These are phyloP conservation scores for Synanthedon vespiformis DNA, from an alignment of 2,888 invertebrate species.

Conservation along the genomic window DNA sequence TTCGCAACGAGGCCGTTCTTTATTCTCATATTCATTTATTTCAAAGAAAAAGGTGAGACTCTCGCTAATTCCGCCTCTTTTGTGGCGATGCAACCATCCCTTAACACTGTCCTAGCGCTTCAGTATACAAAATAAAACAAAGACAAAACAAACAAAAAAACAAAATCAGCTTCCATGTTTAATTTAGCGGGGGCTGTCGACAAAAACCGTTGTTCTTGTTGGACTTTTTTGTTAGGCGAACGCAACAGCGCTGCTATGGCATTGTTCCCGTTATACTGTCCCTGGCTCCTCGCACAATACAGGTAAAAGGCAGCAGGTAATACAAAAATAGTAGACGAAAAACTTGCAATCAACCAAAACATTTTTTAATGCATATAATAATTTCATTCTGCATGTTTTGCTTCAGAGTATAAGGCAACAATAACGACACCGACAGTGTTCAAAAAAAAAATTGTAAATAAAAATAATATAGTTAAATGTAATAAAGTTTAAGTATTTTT, in stretches of 20 bases:
- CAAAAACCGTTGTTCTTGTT: constrained; percentile 56
- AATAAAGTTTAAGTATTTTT: no score
- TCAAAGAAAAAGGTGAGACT: neutral
- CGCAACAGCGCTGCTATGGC: constrained; percentile 59
- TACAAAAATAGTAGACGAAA: no score
- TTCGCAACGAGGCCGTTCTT: neutral
- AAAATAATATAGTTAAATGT: no score
- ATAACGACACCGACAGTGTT: no score
- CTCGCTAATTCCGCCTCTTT: neutral
- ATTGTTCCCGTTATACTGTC: constrained; percentile 56
- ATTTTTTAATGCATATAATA: no score
- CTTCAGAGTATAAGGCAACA: no score
- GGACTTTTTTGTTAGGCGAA: constrained; percentile 57
- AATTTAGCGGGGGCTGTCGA: constrained; percentile 61
- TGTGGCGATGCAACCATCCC: neutral
- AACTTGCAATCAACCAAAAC: no score
- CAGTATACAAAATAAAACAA: constrained; percentile 22
- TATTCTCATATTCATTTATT: neutral
- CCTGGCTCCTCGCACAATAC: constrained; percentile 13
- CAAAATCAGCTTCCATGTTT: constrained; percentile 61
- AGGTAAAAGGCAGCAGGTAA: neutral
- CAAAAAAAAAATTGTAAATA: no score
- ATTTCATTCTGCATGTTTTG: no score
- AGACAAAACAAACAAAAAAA: constrained; percentile 32
- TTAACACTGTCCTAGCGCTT: neutral